Base-by-base conservation (phyloP, 2,113 vertebrate genomes). In the Butorides virescens region DNA sequence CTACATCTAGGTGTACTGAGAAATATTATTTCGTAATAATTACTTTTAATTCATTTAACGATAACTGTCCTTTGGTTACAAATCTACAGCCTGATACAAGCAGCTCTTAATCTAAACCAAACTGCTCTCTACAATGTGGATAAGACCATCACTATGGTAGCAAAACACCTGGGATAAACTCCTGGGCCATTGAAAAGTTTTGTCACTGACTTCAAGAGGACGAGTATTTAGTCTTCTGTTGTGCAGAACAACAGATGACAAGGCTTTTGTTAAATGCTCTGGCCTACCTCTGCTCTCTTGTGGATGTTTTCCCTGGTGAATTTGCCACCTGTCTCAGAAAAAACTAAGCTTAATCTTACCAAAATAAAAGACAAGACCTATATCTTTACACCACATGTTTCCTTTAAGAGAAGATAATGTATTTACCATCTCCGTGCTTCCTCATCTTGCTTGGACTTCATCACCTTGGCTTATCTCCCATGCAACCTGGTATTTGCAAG, bases 361-460 rank as follows among this genome's bases (percentile, higher is more conserved):
- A 90, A 93, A 90, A 77, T 86, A 79, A 92, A 73, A 92, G 36
- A 46, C 25, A 59, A 87, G 66, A 85, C 27, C 30, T 47, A 3
- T 93, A 96, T 81, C 72, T 86, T 94, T 91, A 90, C 26, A 74
- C 59, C 86, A 94, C 52, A 61, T 83, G 47, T 79, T 93, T 95
- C 84, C 83, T 86, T 92, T 90, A 93, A 63, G 68, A 71, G 61
- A 79, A 78, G 65, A 36, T 93, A 96, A 93, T 62, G 70, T 59
- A 65, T 95, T 97, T 95, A 92, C 89, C 68, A 71, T 67, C 63
- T 76, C 65, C 63, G 9, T 67, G 39, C 37, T 97, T 93, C 92
- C 87, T 95, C 92, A 44, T 92, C 50, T 93, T 93, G 34, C 67
- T 90, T 88, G 67, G 53, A 70, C 86, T 92, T 52, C 86, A 94